Base-by-base conservation (phyloP, 2,113 vertebrate species). In the Xiphophorus couchianus region DNA sequence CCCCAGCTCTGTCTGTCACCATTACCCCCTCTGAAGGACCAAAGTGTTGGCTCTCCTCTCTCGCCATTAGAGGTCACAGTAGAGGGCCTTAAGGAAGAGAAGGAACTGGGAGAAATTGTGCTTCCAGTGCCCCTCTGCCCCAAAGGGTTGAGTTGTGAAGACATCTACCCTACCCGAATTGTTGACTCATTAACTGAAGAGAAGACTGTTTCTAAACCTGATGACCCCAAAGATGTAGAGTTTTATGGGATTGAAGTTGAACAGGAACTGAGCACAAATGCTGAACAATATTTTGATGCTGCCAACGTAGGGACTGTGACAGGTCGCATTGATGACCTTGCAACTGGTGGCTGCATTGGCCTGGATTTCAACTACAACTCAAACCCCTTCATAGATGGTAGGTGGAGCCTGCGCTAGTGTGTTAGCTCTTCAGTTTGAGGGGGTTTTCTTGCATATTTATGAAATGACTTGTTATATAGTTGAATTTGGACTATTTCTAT, bases 61-160 rank as follows among this genome's bases (percentile, higher is more conserved):
- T 89, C 91, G 58, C 94, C 93, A 17, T 91, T 95, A 80, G 95
- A 96, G 63, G 91, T 93, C 63, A 92, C 95, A 73, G 81, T 63
- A 0, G 96, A 94, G 77, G 88, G 82, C 74, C 67, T 86, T 70
- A 84, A 75, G 88, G 58, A 74, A 4, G 91, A 91, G 51, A 88
- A 85, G 62, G 92, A 93, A 33, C 77, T 77, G 25, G 85, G 80
- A 29, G 85, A 88, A 27, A 81, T 94, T 7, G 66, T 94, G 28
- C 70, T 94, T 51, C 84, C 93, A 5, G 93, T 94, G 62, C 92
- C 92, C 5, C 74, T 80, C 29, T 92, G 89, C 68, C 83, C 75
- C 22, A 84, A 80, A 58, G 51, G 51, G 22, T 58, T 25, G 22
- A 58, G 7, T 58, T 8, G 22, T 9, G 85, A 62, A 9, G 42